Percentiles rank a stretch among this genome's conserved stretches.
Evolutionary conservation across 2,113 vertebrate genomes (phyloP).

Genomic region (Panthera tigris): DNA sequence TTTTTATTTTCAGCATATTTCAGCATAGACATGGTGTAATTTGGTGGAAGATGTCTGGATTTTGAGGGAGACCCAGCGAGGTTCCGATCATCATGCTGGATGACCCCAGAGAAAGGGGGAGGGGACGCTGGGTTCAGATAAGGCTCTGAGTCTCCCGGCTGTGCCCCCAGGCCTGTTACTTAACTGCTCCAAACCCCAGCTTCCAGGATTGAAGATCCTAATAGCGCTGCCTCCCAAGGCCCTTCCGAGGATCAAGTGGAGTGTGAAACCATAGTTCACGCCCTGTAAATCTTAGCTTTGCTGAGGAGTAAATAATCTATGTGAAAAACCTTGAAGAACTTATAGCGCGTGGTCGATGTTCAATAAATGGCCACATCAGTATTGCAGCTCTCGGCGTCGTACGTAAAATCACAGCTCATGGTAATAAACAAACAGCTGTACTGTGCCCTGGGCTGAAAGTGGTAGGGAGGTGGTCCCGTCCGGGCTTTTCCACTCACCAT

Average conservation of each 20-base stretch:
- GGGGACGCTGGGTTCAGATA: background rate
- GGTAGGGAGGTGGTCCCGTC: background rate
- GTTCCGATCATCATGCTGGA: background rate
- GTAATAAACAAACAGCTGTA: too few relatives aligned
- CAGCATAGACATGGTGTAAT: background rate
- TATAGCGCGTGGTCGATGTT: fast-evolving
- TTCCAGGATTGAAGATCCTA: background rate
- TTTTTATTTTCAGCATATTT: background rate
- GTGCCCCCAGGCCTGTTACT: background rate
- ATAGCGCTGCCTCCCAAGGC: background rate
- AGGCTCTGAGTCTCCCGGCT: background rate
- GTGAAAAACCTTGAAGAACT: background rate
- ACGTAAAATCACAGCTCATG: fast-evolving
- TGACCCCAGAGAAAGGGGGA: background rate
- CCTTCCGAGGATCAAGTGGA: background rate
- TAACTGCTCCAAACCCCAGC: background rate
- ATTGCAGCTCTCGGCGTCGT: background rate
- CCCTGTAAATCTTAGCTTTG: background rate
- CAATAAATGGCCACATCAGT: background rate
- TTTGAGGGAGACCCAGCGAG: background rate
- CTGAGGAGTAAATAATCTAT: fast-evolving
- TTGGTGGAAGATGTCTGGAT: background rate
- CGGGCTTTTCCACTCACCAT: background rate
- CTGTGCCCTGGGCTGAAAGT: background rate
- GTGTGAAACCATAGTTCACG: fast-evolving